Base-by-base conservation (phyloP, 2,888 invertebrate genomes). In the Folsomia candida region DNA sequence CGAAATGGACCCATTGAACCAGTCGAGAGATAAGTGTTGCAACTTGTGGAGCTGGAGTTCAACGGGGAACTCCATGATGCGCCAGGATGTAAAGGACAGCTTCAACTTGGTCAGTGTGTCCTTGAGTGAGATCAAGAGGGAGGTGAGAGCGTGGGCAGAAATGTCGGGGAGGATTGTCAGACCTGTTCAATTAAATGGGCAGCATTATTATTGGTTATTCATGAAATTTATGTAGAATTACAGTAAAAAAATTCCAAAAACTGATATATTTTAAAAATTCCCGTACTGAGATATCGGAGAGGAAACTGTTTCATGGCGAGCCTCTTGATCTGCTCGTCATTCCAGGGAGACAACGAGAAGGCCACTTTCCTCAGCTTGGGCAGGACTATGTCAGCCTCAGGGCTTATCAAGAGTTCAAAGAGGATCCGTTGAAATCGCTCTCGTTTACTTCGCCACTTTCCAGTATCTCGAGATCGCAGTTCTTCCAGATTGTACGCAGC, bases 21-120 rank as follows among this genome's bases (percentile, higher is more conserved):
- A 75, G 60, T 75, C 75, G 25, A 75, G 60, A 11, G 70, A 72
- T 2, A 75, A 26, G 37, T 75, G 71, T 51, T 71, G 25, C 0
- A 75, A 26, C 20, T 57, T 51, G 4, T 69, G 63, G 20, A 72
- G 59, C 9, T 66, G 63, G 18, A 75, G 51, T 37, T 70, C 68
- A 27, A 54, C 59, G 9, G 75, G 75, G n/a, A 75, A 75, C 57
- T 70, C 72, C 28, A 67, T 69, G 11, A 67, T 66, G 64, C 72
- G 67, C 75, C 75, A 75, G 47, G 67, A 69, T n/a, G 75, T 71
- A 67, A 72, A 75, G 27, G 75, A 70, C 18, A 75, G 66, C 67
- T 72, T 75, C 54, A 75, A 64, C 25, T 75, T 75, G 57, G 61
- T 67, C 37, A 75, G 47, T 11, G 72, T 72, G 24, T n/a, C 61